These are phyloP conservation scores for Hafferia zeledoni DNA, from an alignment of 2,797 vertebrate species.

Conservation along the genomic window DNA sequence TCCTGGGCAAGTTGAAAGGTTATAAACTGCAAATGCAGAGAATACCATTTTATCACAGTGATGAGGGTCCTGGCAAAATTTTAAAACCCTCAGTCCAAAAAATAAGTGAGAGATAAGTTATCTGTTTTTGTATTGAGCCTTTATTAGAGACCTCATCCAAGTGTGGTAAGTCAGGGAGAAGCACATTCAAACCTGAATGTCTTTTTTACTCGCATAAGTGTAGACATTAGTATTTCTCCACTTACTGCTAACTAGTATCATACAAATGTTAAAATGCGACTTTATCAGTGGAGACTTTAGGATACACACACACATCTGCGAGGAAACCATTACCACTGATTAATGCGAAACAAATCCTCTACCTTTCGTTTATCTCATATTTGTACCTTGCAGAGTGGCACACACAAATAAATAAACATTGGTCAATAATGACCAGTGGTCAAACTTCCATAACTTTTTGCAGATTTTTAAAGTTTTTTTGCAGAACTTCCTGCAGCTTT, in stretches of 20 bases:
- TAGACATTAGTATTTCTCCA: background rate
- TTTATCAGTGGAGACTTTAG: background rate
- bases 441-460: background rate
- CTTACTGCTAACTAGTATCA: background rate
- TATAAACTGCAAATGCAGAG: background rate
- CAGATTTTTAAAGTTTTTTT: background rate
- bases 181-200: background rate
- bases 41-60: background rate
- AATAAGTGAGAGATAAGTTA: background rate
- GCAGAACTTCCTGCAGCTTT: background rate
- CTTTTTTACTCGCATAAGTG: background rate
- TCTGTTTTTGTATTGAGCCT: background rate
- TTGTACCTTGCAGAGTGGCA: background rate
- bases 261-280: background rate
- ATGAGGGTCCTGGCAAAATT: background rate
- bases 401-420: background rate
- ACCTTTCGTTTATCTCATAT: background rate
- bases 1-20: background rate
- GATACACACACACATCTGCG: fast-evolving
- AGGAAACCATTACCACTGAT: background rate
- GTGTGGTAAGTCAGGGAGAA: background rate
- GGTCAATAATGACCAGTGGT: background rate
- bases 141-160: background rate
- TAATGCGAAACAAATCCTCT: background rate
- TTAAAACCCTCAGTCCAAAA: background rate